These are phyloP conservation scores for Caenorhabditis japonica DNA, from an alignment of 2,888 invertebrate species.

Conservation along the genomic window DNA sequence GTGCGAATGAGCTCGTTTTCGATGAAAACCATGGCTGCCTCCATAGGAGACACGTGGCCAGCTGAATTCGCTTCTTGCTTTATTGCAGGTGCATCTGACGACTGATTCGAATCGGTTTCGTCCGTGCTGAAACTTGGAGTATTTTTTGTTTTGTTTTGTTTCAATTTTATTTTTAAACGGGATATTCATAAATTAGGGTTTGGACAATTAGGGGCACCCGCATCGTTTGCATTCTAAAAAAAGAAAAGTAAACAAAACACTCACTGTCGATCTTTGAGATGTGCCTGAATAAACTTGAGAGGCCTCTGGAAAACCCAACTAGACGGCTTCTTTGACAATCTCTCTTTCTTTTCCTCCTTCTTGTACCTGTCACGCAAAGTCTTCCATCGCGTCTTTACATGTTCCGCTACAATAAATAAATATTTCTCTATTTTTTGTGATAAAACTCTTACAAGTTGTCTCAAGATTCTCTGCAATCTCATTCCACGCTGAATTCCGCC, in stretches of 20 bases:
- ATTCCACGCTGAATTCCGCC: conserved; percentile 59
- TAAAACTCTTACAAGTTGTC: conserved; percentile 39
- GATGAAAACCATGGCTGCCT: conserved; percentile 59
- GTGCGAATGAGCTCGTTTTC: conserved; percentile 57
- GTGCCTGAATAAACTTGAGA: conserved; percentile 60
- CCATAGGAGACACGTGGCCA: conserved; percentile 59
- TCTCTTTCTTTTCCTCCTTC: conserved; percentile 67
- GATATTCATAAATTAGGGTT: too few species aligned
- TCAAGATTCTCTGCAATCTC: conserved; percentile 55
- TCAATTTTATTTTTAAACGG: too few species aligned
- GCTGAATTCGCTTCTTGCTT: conserved; percentile 36
- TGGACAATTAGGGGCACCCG: too few species aligned
- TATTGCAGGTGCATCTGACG: conserved; percentile 9
- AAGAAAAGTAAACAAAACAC: neutral
- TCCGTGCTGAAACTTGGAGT: conserved; percentile 38
- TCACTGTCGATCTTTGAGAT: conserved; percentile 54
- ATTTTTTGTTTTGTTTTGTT: too few species aligned
- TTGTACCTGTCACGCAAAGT: conserved; percentile 71
- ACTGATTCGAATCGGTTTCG: conserved; percentile 36
- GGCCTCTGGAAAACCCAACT: conserved; percentile 60
- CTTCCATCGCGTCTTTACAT: conserved; percentile 73
- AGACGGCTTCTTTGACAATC: conserved; percentile 51
- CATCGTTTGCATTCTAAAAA: neutral
- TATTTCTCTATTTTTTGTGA: neutral
- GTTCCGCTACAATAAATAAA: conserved; percentile 53